phyloP scores from a whole-genome alignment of 2,113 vertebrate species.

The Tyto alba region DNA sequence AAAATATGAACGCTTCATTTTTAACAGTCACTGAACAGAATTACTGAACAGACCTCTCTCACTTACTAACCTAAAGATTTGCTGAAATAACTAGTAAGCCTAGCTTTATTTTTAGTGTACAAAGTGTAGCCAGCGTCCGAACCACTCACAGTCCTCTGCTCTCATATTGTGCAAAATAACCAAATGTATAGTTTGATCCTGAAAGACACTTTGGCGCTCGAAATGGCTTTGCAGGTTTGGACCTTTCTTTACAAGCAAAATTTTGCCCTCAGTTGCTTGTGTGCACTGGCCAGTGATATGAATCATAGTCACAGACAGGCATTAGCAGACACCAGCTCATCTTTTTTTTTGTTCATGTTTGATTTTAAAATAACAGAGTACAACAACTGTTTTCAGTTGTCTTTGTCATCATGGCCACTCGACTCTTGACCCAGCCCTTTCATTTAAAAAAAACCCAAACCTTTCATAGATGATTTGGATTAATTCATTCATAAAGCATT shows the following conservation, averaged over 20 bases:
- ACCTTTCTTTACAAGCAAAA: not conserved
- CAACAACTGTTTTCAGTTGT: not conserved
- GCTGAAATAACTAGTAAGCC: not conserved
- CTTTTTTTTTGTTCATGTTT: not conserved
- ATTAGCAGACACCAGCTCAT: not conserved
- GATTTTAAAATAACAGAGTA: not conserved
- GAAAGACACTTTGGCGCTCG: not conserved
- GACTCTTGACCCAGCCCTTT: not conserved
- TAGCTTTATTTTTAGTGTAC: conserved; percentile 33
- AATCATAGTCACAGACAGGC: not conserved
- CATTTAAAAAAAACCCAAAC: not conserved
- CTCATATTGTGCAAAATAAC: conserved; percentile 6
- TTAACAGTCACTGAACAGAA: conserved; percentile 17
- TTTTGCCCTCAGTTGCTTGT: not conserved
- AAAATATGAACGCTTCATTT: conserved; percentile 40
- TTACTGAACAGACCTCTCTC: conserved; percentile 21
- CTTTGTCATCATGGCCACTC: not conserved
- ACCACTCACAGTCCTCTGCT: not conserved
- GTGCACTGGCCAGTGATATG: not conserved
- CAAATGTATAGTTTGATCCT: not conserved
- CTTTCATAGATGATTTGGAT: not conserved
- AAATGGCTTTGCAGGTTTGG: conserved; percentile 6
- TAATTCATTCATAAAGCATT: not conserved
- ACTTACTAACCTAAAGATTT: conserved; percentile 9
- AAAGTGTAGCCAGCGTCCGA: not conserved